phyloP scores from a whole-genome alignment of 1,140 invertebrate species.

The Ephestia elutella region DNA sequence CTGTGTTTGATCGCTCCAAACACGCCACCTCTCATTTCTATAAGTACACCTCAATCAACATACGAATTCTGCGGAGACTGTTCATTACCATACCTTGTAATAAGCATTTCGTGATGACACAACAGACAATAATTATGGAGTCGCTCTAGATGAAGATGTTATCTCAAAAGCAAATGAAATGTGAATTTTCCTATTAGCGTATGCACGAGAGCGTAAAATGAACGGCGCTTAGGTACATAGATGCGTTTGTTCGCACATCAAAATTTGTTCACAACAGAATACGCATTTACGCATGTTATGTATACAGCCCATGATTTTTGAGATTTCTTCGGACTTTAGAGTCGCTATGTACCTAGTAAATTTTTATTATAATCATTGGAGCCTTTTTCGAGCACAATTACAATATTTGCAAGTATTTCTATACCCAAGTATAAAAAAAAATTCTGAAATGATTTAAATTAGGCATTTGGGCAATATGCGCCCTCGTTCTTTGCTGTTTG shows the following conservation, averaged over 20 bases:
- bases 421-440: too few relatives aligned
- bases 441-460: too few relatives aligned
- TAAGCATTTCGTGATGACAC: slow-evolving; percentile 32
- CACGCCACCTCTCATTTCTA: slow-evolving; percentile 5
- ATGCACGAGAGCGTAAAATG: slow-evolving; percentile 43
- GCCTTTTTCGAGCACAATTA: too few relatives aligned
- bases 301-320: too few relatives aligned
- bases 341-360: too few relatives aligned
- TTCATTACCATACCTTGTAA: slow-evolving; percentile 5
- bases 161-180: slow-evolving; percentile 42
- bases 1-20: slow-evolving; percentile 17
- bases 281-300: background rate
- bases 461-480: too few relatives aligned
- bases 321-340: too few relatives aligned
- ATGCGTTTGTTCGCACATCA: background rate
- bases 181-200: slow-evolving; percentile 40
- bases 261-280: background rate
- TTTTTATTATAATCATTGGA: too few relatives aligned
- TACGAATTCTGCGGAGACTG: background rate
- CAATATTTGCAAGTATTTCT: background rate
- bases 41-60: background rate
- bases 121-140: slow-evolving; percentile 25
- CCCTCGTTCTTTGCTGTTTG: too few relatives aligned
- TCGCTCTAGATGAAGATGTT: slow-evolving; percentile 22
- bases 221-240: slow-evolving; percentile 6